A percentile compares a stretch with the other conserved stretches of the same genome.
Evolutionary conservation across 1,140 invertebrate genomes (phyloP).

Genomic region (Drosophila parabipectinata): DNA sequence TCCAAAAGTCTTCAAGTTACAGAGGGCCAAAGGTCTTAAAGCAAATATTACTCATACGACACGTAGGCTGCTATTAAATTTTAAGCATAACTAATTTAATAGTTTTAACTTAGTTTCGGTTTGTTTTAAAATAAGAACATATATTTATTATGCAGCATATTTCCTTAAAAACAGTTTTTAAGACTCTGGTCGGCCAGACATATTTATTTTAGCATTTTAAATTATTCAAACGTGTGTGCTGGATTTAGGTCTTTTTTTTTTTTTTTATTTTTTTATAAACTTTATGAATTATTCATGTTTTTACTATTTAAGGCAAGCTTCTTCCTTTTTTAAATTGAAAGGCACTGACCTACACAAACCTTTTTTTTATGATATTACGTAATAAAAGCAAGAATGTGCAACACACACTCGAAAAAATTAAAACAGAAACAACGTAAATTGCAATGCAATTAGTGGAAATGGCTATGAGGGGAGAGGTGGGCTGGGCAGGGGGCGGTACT

Average conservation of each 20-base stretch:
- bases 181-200: no score
- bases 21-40: neutral
- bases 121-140: neutral
- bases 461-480: neutral
- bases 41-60: neutral
- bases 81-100: no score
- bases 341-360: slow-evolving; percentile 37
- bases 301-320: neutral
- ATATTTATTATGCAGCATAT: neutral
- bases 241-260: no score
- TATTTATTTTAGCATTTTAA: no score
- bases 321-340: slow-evolving; percentile 1
- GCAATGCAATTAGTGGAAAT: slow-evolving; percentile 18
- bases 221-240: neutral
- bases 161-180: no score
- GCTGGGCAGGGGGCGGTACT: neutral
- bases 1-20: neutral
- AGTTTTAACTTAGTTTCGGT: no score
- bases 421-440: neutral
- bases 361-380: slow-evolving; percentile 19
- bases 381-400: slow-evolving; percentile 1
- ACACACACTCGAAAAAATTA: neutral
- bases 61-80: neutral
- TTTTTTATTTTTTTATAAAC: neutral
- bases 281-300: no score